A percentile compares a stretch with the other conserved stretches of the same genome.
phyloP scores from a whole-genome alignment of 2,888 invertebrate genomes.

The Anthoptus insignis region DNA sequence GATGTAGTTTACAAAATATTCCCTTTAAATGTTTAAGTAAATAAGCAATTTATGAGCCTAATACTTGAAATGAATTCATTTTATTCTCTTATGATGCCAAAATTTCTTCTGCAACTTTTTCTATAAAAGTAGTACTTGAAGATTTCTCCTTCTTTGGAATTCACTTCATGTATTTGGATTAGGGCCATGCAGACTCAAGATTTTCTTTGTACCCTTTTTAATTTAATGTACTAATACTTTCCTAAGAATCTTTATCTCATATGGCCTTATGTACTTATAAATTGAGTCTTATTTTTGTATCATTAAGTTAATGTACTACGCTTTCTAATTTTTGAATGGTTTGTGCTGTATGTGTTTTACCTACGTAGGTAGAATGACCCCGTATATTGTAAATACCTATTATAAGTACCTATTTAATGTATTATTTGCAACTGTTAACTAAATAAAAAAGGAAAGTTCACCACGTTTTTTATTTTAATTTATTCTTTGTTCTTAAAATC shows the following conservation, averaged over 20 bases:
- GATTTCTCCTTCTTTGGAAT: slow-evolving; percentile 51
- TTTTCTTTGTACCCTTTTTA: slow-evolving; percentile 56
- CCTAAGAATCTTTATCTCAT: slow-evolving; percentile 50
- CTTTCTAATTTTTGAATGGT: slow-evolving; percentile 81
- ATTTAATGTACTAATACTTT: slow-evolving; percentile 51
- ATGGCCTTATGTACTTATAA: slow-evolving; percentile 40
- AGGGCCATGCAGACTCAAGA: slow-evolving; percentile 51
- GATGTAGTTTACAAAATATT: slow-evolving; percentile 77
- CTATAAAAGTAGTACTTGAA: slow-evolving; percentile 59
- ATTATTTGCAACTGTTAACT: slow-evolving; percentile 84
- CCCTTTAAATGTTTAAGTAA: slow-evolving; percentile 70
- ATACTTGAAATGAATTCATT: slow-evolving; percentile 36
- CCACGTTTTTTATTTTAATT: slow-evolving; percentile 33
- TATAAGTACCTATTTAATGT: slow-evolving; percentile 80
- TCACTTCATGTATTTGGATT: slow-evolving; percentile 55
- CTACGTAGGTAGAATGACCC: slow-evolving; percentile 84
- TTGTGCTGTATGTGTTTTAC: slow-evolving; percentile 81
- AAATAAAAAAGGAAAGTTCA: slow-evolving; percentile 67
- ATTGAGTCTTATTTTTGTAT: slow-evolving; percentile 59
- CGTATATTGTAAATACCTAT: slow-evolving; percentile 82
- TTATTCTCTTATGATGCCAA: slow-evolving; percentile 38
- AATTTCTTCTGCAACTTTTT: slow-evolving; percentile 55
- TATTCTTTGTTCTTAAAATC: neutral
- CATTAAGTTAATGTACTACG: slow-evolving; percentile 65
- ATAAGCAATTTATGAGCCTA: slow-evolving; percentile 56